Base-by-base conservation (phyloP, 2,888 invertebrate species). In the Nomada ruficornis region DNA sequence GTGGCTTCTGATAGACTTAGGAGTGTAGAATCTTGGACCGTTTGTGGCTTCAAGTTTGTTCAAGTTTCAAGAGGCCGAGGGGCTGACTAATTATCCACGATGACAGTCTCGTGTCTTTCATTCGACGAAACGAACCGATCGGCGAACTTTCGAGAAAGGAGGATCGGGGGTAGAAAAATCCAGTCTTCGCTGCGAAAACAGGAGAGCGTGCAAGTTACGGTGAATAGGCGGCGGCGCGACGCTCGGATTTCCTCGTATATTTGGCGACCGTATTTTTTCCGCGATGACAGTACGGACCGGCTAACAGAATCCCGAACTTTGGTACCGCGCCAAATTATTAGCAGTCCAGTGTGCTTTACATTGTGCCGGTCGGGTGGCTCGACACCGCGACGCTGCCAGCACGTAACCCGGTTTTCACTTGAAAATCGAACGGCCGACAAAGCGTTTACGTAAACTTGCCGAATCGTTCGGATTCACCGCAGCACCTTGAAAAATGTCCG, bases 261-360 rank as follows among this genome's bases (percentile, higher is more conserved):
- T 91, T 86, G 89, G 83, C 79, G 84, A 91, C 77, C 86, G 84
- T 90, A 91, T 91, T 91, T 91, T 91, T 86, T 87, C 82, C 77
- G 54, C 83, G 87, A 84, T 87, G 88, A 88, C 88, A 88, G 85
- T 81, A 76, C 86, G 83, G 84, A 79, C 75, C 78, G 78, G 77
- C 85, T 89, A 90, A 91, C 88, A 88, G 88, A 90, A 91, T 91
- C 82, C 82, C 83, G 84, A 88, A 91, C 82, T 91, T 91, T 91
- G 91, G 91, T 88, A 87, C 83, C 42, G 74, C 74, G 90, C 91
- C 91, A 91, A 91, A 90, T 91, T 91, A 91, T 90, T 88, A 88
- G 86, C 86, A 47, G 85, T 86, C 84, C 81, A 80, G 82, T 72
- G 81, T 80, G 82, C 82, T 89, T 88, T 86, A 87, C 86, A 88